Conservation (phyloP, 2,113 vertebrate genomes). For the Pan paniscus region DNA sequence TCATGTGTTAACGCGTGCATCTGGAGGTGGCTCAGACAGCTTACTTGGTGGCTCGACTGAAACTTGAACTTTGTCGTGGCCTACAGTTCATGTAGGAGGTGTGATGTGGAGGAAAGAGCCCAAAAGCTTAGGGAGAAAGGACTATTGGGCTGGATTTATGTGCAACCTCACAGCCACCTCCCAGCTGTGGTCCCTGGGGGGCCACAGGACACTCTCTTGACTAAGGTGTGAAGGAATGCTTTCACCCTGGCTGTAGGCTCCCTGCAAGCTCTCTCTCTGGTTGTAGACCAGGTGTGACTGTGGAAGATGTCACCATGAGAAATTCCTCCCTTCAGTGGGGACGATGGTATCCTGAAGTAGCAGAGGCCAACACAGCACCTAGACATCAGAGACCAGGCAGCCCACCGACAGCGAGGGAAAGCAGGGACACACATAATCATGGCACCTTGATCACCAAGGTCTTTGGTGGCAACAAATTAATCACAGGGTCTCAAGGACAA, state of each 20-base stretch:
- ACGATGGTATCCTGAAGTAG: neutral
- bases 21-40: neutral
- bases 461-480: too few species aligned
- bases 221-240: too few species aligned
- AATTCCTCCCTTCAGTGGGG: neutral
- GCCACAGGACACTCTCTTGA: too few species aligned
- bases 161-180: neutral
- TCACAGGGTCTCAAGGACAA: neutral
- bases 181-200: neutral
- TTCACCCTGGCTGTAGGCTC: neutral
- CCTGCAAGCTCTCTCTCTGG: neutral
- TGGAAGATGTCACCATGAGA: neutral
- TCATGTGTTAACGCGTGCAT: fast-evolving
- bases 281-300: neutral
- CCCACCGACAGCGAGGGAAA: fast-evolving
- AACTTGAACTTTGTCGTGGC: too few species aligned
- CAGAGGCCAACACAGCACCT: neutral
- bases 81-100: too few species aligned
- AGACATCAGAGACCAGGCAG: neutral
- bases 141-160: neutral
- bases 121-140: too few species aligned
- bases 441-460: neutral
- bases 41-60: neutral
- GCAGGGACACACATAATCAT: neutral
- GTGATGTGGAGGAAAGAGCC: too few species aligned